Percentiles rank a stretch among this genome's conserved stretches.
These are phyloP conservation scores for Megaceryle alcyon DNA, from an alignment of 2,797 vertebrate genomes.

Conservation along the genomic window DNA sequence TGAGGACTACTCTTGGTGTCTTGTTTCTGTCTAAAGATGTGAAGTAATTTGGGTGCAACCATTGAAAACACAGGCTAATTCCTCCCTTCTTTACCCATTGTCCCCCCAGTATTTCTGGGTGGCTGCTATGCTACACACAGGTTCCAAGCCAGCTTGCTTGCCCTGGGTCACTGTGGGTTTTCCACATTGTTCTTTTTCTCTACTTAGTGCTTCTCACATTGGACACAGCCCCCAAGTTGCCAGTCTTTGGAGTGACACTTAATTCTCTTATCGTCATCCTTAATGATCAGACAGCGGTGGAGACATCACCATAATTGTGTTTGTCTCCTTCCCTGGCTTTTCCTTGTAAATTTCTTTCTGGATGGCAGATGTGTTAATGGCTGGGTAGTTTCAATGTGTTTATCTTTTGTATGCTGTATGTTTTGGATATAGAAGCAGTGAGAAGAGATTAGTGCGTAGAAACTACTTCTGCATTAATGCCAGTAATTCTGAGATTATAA, in stretches of 20 bases:
- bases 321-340: constrained; percentile 37
- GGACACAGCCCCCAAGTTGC: background rate
- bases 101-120: background rate
- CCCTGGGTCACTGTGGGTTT: background rate
- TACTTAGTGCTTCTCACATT: background rate
- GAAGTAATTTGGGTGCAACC: background rate
- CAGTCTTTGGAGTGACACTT: background rate
- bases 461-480: constrained; percentile 57
- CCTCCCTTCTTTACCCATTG: background rate
- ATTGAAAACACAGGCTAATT: background rate
- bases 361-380: constrained; percentile 42
- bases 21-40: background rate
- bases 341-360: constrained; percentile 40
- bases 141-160: background rate
- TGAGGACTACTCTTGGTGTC: background rate
- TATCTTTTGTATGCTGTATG: constrained; percentile 17
- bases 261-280: background rate
- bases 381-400: constrained; percentile 23
- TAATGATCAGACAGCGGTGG: constrained; percentile 1
- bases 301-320: constrained; percentile 44
- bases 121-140: accelerated
- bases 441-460: background rate
- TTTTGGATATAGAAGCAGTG: background rate
- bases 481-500: constrained; percentile 54
- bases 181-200: background rate